Evolutionary conservation across 2,797 vertebrate genomes (phyloP).

Genomic region (Fistularia tabacaria): DNA sequence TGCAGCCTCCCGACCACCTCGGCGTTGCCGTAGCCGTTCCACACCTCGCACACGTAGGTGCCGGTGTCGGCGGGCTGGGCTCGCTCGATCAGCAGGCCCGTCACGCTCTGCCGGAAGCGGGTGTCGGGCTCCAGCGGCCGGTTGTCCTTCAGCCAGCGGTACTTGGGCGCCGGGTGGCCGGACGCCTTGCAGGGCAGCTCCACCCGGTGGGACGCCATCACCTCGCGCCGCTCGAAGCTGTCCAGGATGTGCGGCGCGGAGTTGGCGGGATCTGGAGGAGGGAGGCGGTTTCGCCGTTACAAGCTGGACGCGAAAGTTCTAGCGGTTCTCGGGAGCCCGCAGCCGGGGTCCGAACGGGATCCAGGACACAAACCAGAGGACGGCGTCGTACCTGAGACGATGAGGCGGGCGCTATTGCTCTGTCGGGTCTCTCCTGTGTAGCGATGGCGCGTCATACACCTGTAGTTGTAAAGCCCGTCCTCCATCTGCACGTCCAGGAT

Average conservation of each 20-base stretch:
- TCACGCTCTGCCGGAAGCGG: slow-evolving; percentile 91
- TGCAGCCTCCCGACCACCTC: slow-evolving; percentile 87
- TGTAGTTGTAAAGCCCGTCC: slow-evolving; percentile 97
- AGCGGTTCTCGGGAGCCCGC: too few species aligned
- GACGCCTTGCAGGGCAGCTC: slow-evolving; percentile 97
- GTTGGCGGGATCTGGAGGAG: slow-evolving; percentile 85
- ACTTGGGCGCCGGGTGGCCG: slow-evolving; percentile 91
- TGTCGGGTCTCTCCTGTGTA: slow-evolving; percentile 97
- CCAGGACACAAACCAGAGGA: neutral
- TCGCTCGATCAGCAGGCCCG: slow-evolving; percentile 90
- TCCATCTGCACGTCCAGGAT: slow-evolving; percentile 99
- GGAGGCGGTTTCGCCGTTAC: neutral
- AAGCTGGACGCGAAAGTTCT: too few species aligned
- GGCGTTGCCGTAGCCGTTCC: slow-evolving; percentile 93
- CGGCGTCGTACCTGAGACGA: slow-evolving; percentile 86
- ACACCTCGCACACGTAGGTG: slow-evolving; percentile 94
- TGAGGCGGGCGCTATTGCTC: slow-evolving; percentile 97
- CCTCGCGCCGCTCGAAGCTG: slow-evolving; percentile 92
- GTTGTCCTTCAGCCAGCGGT: slow-evolving; percentile 97
- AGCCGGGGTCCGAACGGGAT: too few species aligned
- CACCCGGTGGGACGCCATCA: slow-evolving; percentile 91
- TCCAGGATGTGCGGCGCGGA: slow-evolving; percentile 95
- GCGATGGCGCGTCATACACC: slow-evolving; percentile 93
- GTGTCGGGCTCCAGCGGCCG: slow-evolving; percentile 91
- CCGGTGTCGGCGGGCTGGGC: slow-evolving; percentile 86